phyloP scores from a whole-genome alignment of 64 coral and sea anemone species.

The Montipora capricornis region DNA sequence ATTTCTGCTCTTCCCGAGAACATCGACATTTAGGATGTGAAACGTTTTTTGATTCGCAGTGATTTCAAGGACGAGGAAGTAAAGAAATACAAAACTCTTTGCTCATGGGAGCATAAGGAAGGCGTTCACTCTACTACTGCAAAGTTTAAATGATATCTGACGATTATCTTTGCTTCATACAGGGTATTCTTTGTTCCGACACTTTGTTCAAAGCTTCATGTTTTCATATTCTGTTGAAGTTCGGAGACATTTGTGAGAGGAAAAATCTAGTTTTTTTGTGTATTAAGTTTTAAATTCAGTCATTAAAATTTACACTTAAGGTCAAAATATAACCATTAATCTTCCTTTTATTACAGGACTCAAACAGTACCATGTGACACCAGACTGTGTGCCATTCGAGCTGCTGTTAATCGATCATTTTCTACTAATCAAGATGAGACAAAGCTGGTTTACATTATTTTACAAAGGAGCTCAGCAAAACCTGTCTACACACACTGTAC shows the following conservation, averaged over 20 bases:
- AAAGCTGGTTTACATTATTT: slow-evolving; percentile 30
- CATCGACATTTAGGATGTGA: slow-evolving; percentile 49
- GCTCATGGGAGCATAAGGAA: slow-evolving; percentile 69
- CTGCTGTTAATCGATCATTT: slow-evolving; percentile 31
- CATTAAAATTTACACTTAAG: no score
- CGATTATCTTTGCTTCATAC: no score
- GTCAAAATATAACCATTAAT: background rate
- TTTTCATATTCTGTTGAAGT: no score
- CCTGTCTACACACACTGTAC: slow-evolving; percentile 35
- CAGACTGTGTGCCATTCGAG: slow-evolving; percentile 51
- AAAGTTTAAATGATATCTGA: slow-evolving; percentile 3
- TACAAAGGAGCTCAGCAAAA: slow-evolving; percentile 19
- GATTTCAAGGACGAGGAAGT: slow-evolving; percentile 20
- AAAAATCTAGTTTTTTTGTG: no score
- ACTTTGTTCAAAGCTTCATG: no score
- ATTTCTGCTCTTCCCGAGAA: slow-evolving; percentile 10
- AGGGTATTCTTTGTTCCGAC: no score
- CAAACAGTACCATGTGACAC: slow-evolving; percentile 45
- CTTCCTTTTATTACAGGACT: slow-evolving; percentile 10
- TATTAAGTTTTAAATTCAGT: no score
- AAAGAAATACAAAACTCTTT: slow-evolving; percentile 63
- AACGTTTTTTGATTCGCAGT: slow-evolving; percentile 51
- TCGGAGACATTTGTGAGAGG: no score
- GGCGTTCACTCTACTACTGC: slow-evolving; percentile 53
- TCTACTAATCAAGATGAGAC: slow-evolving; percentile 40